Evolutionary conservation across 2,797 vertebrate species (phyloP).

Genomic region (Anguilla megastoma): DNA sequence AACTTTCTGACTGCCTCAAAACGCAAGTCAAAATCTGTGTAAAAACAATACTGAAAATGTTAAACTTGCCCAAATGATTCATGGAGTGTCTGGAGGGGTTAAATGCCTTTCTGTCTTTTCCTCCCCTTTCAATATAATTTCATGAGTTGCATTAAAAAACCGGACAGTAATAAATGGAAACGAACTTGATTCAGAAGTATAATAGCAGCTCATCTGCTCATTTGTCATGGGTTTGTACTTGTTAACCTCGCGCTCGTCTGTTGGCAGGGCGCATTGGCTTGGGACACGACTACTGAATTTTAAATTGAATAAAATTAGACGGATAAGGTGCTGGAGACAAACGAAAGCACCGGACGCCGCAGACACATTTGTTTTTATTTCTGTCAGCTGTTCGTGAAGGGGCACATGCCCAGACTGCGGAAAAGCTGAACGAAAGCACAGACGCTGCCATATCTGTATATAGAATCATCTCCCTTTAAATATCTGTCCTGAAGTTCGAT

Average conservation of each 20-base stretch:
- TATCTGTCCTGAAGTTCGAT: not conserved
- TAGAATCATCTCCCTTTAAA: too few relatives aligned
- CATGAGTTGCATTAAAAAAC: not conserved
- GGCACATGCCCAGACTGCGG: constrained; percentile 45
- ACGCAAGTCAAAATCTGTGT: not conserved
- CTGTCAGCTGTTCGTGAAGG: constrained; percentile 35
- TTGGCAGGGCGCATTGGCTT: constrained; percentile 1
- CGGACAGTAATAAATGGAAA: not conserved
- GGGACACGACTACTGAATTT: constrained; percentile 25
- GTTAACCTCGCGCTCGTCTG: constrained; percentile 1
- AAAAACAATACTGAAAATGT: not conserved
- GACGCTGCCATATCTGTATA: not conserved
- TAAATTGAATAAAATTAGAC: constrained; percentile 29
- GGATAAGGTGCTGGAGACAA: constrained; percentile 35
- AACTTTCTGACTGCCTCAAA: not conserved
- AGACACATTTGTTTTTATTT: constrained; percentile 34
- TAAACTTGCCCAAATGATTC: constrained; percentile 10
- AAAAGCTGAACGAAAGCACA: not conserved
- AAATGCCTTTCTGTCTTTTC: not conserved
- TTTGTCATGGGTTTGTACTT: constrained; percentile 12
- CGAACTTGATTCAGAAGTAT: not conserved
- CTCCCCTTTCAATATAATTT: not conserved
- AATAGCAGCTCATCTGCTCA: not conserved
- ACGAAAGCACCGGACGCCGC: not conserved
- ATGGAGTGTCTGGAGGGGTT: not conserved